These are phyloP conservation scores for Nephila pilipes DNA, from an alignment of 1,140 invertebrate species.

Conservation along the genomic window DNA sequence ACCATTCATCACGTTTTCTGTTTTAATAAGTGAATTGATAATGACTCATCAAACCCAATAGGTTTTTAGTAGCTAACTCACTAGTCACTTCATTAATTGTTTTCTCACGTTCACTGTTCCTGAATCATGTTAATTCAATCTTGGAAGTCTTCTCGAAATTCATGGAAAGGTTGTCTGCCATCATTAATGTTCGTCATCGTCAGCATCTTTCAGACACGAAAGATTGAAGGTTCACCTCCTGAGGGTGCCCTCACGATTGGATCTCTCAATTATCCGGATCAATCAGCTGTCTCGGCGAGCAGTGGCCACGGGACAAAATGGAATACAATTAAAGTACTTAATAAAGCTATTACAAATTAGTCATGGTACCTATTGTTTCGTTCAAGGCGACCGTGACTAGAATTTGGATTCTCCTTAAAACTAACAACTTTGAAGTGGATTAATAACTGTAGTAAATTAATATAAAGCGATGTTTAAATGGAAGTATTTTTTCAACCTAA, in stretches of 20 bases:
- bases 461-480: neutral
- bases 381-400: neutral
- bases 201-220: neutral
- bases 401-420: neutral
- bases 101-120: neutral
- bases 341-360: slow-evolving; percentile 16
- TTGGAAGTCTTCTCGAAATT: neutral
- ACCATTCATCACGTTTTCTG: neutral
- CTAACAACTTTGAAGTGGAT: neutral
- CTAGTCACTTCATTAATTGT: neutral
- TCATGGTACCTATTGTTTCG: neutral
- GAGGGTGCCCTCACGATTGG: neutral
- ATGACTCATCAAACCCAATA: neutral
- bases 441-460: neutral
- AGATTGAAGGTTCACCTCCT: neutral
- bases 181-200: slow-evolving; percentile 2
- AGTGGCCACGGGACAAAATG: neutral
- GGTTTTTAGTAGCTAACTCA: neutral
- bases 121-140: neutral
- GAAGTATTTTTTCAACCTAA: neutral
- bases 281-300: neutral
- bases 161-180: neutral
- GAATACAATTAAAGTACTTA: slow-evolving; percentile 3
- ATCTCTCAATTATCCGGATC: slow-evolving; percentile 30
- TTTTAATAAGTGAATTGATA: neutral